These are phyloP conservation scores for Cryptocheilus praepositus DNA, from an alignment of 2,888 invertebrate genomes.

Conservation along the genomic window DNA sequence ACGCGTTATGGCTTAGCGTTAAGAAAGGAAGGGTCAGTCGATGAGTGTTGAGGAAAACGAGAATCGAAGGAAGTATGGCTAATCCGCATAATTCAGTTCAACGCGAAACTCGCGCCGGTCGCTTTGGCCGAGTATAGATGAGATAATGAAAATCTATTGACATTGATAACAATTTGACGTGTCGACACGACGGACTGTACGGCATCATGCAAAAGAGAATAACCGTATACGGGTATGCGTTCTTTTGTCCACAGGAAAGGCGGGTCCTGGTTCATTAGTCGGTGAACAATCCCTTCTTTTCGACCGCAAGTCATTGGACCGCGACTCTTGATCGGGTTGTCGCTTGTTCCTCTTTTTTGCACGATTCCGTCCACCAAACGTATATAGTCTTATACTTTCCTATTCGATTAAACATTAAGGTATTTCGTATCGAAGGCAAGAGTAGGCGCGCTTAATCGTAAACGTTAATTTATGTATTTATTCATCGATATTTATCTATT, in stretches of 20 bases:
- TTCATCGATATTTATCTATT: constrained; percentile 31
- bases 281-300: constrained; percentile 17
- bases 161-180: too few relatives aligned
- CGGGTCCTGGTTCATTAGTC: too few relatives aligned
- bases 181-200: constrained; percentile 31
- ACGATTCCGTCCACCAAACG: constrained; percentile 57
- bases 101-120: background rate
- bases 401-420: constrained; percentile 24
- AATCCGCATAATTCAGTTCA: too few relatives aligned
- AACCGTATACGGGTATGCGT: constrained; percentile 17
- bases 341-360: constrained; percentile 51
- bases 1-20: too few relatives aligned
- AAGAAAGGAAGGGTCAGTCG: background rate
- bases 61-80: background rate
- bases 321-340: constrained; percentile 16
- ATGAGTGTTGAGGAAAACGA: background rate
- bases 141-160: background rate
- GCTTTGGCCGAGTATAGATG: background rate
- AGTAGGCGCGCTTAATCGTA: constrained; percentile 25
- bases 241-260: too few relatives aligned
- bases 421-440: too few relatives aligned
- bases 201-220: constrained; percentile 55
- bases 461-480: constrained; percentile 51
- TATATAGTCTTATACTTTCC: constrained; percentile 40
- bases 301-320: constrained; percentile 25